A percentile compares a stretch with the other conserved stretches of the same genome.
Conservation (phyloP, 2,888 invertebrate genomes). For the Eutolmus rufibarbis region DNA sequence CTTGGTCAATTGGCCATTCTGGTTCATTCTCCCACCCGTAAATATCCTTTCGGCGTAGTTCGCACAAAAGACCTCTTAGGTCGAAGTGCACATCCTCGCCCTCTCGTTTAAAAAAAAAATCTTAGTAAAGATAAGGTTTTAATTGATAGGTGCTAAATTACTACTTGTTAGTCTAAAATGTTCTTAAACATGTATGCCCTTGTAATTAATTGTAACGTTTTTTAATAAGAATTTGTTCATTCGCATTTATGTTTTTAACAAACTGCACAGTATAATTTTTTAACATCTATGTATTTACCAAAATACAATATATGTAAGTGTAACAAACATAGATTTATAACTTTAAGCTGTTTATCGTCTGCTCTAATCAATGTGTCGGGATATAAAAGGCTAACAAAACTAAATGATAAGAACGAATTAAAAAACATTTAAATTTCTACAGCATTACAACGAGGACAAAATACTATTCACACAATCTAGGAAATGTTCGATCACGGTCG, state of each 20-base stretch:
- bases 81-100: no score
- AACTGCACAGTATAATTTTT: neutral
- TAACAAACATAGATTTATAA: neutral
- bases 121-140: no score
- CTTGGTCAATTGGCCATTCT: no score
- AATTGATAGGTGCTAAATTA: no score
- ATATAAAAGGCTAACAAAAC: neutral
- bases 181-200: no score
- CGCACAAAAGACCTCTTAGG: no score
- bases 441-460: neutral
- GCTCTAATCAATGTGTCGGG: neutral
- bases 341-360: neutral
- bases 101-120: no score
- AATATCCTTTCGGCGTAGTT: no score
- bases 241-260: neutral
- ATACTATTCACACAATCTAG: neutral
- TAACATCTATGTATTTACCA: neutral
- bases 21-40: no score
- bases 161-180: no score
- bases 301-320: neutral
- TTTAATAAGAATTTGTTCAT: neutral
- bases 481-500: constrained; percentile 15
- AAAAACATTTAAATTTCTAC: neutral
- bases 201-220: neutral
- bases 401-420: neutral